Conservation (phyloP, 2,113 vertebrate species). For the Columba livia region DNA sequence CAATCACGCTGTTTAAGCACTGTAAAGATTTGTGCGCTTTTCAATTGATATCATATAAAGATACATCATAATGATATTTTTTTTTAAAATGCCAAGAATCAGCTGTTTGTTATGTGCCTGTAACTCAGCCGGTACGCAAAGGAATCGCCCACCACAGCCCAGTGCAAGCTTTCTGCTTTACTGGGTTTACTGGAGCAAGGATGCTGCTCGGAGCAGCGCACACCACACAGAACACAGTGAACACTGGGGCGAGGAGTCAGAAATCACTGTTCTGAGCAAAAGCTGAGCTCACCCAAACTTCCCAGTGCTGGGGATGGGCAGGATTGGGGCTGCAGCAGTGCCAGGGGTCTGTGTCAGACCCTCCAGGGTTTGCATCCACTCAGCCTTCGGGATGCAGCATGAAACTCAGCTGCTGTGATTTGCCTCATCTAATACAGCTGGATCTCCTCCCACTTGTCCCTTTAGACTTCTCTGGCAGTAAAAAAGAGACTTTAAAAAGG, state of each 20-base stretch:
- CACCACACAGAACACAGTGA: not conserved
- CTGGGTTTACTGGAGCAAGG: not conserved
- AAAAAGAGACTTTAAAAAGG: not conserved
- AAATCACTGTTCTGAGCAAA: not conserved
- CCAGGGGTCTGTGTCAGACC: not conserved
- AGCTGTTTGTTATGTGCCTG: not conserved
- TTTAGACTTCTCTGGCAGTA: not conserved
- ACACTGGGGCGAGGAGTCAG: not conserved
- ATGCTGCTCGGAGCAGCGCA: fast-evolving
- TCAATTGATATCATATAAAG: not conserved
- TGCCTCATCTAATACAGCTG: not conserved
- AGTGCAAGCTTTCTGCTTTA: not conserved
- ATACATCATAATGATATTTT: not conserved
- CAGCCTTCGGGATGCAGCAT: not conserved
- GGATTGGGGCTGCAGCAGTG: fast-evolving
- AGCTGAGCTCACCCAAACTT: not conserved
- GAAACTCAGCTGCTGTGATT: not conserved
- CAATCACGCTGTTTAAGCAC: not conserved
- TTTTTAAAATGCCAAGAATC: not conserved
- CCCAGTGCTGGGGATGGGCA: not conserved
- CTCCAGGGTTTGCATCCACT: not conserved
- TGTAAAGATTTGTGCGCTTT: not conserved
- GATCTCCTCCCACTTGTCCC: not conserved
- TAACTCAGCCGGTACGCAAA: not conserved
- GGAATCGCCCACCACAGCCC: not conserved